Evolutionary conservation across 2,113 vertebrate genomes (phyloP).

Genomic region (Scatophagus argus): DNA sequence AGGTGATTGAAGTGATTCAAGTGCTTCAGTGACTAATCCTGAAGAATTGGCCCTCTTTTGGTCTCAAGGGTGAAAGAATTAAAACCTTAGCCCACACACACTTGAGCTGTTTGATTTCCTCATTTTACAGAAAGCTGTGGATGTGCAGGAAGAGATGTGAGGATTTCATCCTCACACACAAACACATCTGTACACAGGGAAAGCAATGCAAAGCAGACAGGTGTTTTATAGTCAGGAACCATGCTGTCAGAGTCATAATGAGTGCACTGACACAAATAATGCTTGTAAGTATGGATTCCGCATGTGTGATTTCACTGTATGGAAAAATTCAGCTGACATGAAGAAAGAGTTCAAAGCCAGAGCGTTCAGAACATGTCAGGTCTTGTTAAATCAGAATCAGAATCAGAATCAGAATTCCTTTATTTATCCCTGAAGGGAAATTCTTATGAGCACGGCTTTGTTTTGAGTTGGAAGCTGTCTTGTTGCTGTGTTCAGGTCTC

Average conservation of each 20-base stretch:
- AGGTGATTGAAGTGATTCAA: constrained; percentile 41
- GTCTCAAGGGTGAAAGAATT: constrained; percentile 33
- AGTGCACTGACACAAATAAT: neutral
- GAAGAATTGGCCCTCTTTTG: constrained; percentile 1
- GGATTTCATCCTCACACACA: constrained; percentile 7
- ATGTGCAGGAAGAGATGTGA: constrained; percentile 1
- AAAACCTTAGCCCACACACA: constrained; percentile 17
- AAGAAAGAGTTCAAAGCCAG: neutral
- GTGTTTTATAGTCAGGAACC: constrained; percentile 4
- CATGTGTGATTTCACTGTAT: neutral
- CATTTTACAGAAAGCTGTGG: constrained; percentile 12
- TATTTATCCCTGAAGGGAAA: too few relatives aligned
- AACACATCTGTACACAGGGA: constrained; percentile 4
- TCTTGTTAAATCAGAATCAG: too few relatives aligned
- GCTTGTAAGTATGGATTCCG: neutral
- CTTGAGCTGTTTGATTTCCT: constrained; percentile 21
- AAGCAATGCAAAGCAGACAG: constrained; percentile 19
- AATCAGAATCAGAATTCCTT: too few relatives aligned
- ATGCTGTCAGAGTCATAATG: neutral
- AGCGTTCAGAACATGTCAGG: too few relatives aligned
- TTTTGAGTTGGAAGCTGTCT: neutral
- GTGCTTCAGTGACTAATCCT: constrained; percentile 23
- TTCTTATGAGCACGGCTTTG: too few relatives aligned
- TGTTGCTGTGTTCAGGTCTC: neutral
- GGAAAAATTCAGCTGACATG: neutral